Evolutionary conservation across 2,113 vertebrate genomes (phyloP).

Genomic region (Otolemur garnettii): DNA sequence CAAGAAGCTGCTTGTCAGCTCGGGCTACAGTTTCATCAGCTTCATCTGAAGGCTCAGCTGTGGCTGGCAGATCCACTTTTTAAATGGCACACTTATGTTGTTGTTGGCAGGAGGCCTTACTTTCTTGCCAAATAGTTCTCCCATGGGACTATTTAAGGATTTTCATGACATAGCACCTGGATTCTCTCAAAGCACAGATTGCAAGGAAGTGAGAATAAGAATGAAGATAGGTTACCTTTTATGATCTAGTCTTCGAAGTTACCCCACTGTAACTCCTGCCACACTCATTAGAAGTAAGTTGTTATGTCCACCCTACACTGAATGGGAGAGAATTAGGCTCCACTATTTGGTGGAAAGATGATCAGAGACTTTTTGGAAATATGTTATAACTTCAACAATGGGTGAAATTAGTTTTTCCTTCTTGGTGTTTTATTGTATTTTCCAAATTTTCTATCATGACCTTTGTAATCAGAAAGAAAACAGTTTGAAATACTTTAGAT

Average conservation of each 20-base stretch:
- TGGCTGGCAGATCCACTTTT: background rate
- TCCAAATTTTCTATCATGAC: background rate
- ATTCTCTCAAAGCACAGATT: background rate
- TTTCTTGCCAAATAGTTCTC: background rate
- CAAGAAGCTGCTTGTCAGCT: too few relatives aligned
- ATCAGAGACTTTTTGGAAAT: background rate
- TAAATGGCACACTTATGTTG: background rate
- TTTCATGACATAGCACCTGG: too few relatives aligned
- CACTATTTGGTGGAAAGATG: too few relatives aligned
- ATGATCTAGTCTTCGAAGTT: too few relatives aligned
- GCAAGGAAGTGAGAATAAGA: background rate
- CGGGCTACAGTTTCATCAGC: background rate
- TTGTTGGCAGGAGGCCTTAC: background rate
- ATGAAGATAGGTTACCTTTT: too few relatives aligned
- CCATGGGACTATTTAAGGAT: background rate
- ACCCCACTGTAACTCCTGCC: background rate
- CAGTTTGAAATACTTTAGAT: background rate
- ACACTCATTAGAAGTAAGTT: background rate
- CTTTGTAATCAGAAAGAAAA: background rate
- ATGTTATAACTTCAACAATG: background rate
- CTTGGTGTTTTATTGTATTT: background rate
- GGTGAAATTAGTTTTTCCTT: background rate
- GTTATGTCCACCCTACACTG: accelerated
- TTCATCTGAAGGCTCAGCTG: background rate
- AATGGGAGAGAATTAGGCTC: too few relatives aligned